A percentile compares a stretch with the other conserved stretches of the same genome.
Evolutionary conservation across 2,113 vertebrate genomes (phyloP).

Genomic region (Eurystomus gularis): DNA sequence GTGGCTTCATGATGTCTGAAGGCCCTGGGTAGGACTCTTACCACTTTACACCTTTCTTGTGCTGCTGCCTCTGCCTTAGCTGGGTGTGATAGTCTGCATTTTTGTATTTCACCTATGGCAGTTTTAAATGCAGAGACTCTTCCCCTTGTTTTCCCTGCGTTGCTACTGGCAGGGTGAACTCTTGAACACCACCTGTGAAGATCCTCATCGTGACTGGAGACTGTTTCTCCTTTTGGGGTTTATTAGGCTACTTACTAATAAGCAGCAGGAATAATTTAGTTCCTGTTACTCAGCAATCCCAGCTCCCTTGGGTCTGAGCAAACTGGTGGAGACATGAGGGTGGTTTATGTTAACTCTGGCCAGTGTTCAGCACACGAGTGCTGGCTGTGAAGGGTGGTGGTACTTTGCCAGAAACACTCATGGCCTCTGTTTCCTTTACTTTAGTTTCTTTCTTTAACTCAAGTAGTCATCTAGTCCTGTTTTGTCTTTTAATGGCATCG

Average conservation of each 20-base stretch:
- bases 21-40: background rate
- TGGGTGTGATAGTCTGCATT: background rate
- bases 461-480: background rate
- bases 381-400: fast-evolving
- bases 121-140: background rate
- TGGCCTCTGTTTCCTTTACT: background rate
- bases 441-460: conserved; percentile 1
- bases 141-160: background rate
- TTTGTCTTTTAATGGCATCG: background rate
- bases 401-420: background rate
- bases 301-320: background rate
- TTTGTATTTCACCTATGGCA: background rate
- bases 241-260: background rate
- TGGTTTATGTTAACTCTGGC: fast-evolving
- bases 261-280: background rate
- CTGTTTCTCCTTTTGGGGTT: background rate
- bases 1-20: background rate
- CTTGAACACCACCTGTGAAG: background rate
- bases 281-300: background rate
- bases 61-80: background rate
- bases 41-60: background rate
- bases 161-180: background rate
- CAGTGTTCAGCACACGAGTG: background rate
- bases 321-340: background rate
- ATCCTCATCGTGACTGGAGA: background rate